Conservation (phyloP, 2,113 vertebrate genomes). For the Nansenia antarctica region DNA sequence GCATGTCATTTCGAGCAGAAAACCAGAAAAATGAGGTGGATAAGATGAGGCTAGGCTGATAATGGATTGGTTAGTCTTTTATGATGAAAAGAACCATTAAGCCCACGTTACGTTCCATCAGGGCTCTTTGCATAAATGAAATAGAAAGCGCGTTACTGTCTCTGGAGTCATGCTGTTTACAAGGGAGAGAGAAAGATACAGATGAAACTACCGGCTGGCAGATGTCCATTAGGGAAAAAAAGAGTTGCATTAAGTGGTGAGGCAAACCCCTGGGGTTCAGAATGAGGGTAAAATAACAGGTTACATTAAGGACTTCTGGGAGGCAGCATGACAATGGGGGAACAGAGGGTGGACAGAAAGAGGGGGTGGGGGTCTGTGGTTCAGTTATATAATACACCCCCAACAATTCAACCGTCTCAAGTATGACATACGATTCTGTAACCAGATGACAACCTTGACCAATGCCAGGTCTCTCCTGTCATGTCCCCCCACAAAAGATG, state of each 20-base stretch:
- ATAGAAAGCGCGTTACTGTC: constrained; percentile 16
- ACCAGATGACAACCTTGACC: constrained; percentile 22
- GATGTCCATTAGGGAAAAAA: constrained; percentile 27
- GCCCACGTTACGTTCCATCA: constrained; percentile 36
- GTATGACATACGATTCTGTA: constrained; percentile 9
- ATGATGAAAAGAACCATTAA: constrained; percentile 46
- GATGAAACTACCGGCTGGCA: constrained; percentile 37
- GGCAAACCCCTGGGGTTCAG: constrained; percentile 48
- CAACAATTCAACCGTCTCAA: constrained; percentile 15
- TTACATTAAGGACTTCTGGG: constrained; percentile 48
- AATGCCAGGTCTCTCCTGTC: constrained; percentile 8
- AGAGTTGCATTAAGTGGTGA: constrained; percentile 38
- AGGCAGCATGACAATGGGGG: constrained; percentile 42
- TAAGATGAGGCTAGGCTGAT: constrained; percentile 20
- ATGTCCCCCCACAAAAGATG: constrained; percentile 3
- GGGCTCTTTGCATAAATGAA: constrained; percentile 45
- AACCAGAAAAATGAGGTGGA: no score
- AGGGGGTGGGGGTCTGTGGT: constrained; percentile 27
- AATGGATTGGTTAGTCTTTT: constrained; percentile 33
- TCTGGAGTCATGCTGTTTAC: constrained; percentile 24
- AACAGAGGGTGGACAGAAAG: constrained; percentile 31
- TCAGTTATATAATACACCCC: constrained; percentile 33
- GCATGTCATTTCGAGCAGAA: no score
- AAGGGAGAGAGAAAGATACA: background rate
- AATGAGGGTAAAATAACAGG: constrained; percentile 43